Percentiles rank a stretch among this genome's conserved stretches.
These are phyloP conservation scores for Machaerirhynchus nigripectus DNA, from an alignment of 2,113 vertebrate genomes.

Conservation along the genomic window DNA sequence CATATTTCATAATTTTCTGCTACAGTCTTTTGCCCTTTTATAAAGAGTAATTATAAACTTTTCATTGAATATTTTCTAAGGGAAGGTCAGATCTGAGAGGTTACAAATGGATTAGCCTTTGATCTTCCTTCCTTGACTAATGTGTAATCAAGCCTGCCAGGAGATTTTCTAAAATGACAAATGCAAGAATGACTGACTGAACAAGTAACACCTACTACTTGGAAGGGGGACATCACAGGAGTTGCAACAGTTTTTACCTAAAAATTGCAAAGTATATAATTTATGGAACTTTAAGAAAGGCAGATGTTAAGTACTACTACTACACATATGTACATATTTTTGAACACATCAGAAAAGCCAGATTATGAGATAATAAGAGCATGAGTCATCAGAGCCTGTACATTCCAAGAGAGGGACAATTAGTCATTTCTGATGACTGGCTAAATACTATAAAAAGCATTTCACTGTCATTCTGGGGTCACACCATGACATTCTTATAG, in stretches of 20 bases:
- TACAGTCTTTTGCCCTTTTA: not conserved
- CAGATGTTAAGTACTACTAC: not conserved
- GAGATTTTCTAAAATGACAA: not conserved
- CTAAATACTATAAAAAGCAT: not conserved
- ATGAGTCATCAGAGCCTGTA: not conserved
- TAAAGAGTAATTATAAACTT: not conserved
- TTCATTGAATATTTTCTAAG: not conserved
- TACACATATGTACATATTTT: not conserved
- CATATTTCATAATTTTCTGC: not conserved
- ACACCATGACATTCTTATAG: not conserved
- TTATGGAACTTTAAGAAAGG: not conserved
- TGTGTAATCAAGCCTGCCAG: not conserved
- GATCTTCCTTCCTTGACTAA: not conserved
- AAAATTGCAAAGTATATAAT: not conserved
- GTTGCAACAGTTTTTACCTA: not conserved
- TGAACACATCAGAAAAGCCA: not conserved
- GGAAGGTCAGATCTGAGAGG: slow-evolving; percentile 1
- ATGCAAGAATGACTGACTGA: not conserved
- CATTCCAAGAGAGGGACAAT: not conserved
- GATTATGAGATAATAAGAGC: not conserved
- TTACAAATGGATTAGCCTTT: slow-evolving; percentile 14
- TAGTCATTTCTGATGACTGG: slow-evolving; percentile 20
- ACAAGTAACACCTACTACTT: not conserved
- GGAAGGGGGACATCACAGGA: not conserved
- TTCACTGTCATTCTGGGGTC: not conserved